Percentiles rank a stretch among this genome's conserved stretches.
These are phyloP conservation scores for Esperia sulphurella DNA, from an alignment of 2,888 invertebrate genomes.

Conservation along the genomic window DNA sequence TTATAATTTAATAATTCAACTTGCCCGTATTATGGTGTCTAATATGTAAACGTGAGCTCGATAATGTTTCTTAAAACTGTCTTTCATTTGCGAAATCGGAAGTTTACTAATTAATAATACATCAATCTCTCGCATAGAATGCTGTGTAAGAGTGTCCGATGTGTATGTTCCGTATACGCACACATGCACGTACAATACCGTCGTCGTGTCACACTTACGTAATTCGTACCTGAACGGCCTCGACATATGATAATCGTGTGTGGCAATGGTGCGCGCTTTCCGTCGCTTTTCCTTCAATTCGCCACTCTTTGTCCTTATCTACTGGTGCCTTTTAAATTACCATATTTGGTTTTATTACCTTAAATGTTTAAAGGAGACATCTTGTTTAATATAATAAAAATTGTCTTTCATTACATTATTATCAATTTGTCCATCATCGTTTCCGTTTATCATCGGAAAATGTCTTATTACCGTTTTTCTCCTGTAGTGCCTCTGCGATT, in stretches of 20 bases:
- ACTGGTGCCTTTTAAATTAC: background rate
- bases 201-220: conserved; percentile 6
- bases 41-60: background rate
- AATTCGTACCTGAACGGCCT: conserved; percentile 8
- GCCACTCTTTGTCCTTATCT: conserved; percentile 5
- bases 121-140: background rate
- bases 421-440: too few relatives aligned
- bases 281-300: conserved; percentile 10
- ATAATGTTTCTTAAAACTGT: too few relatives aligned
- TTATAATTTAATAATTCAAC: too few relatives aligned
- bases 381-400: too few relatives aligned
- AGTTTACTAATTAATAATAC: background rate
- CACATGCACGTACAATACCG: background rate
- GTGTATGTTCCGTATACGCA: background rate
- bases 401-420: too few relatives aligned
- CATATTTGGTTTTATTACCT: background rate
- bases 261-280: conserved; percentile 12
- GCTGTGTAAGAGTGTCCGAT: background rate
- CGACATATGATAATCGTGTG: conserved; percentile 12
- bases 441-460: too few relatives aligned
- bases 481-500: background rate
- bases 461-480: too few relatives aligned
- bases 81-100: background rate
- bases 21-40: too few relatives aligned
- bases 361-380: background rate